phyloP scores from a whole-genome alignment of 2,113 vertebrate genomes.

The Hippoglossus stenolepis region DNA sequence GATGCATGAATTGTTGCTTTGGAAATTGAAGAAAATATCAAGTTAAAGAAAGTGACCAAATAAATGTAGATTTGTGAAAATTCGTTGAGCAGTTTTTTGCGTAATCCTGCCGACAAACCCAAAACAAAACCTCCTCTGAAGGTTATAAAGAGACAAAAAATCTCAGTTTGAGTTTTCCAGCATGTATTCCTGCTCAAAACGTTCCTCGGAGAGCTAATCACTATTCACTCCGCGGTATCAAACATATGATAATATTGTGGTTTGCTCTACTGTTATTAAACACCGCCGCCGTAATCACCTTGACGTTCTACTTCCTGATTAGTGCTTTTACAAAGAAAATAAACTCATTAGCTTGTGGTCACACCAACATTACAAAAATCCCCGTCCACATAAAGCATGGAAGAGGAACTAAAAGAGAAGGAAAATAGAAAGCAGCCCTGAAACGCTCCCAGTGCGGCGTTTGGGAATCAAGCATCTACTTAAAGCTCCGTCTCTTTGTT shows the following conservation, averaged over 20 bases:
- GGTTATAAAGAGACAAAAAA: neutral
- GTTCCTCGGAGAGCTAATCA: constrained; percentile 15
- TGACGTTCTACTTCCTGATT: constrained; percentile 41
- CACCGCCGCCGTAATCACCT: constrained; percentile 9
- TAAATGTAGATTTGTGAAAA: no score
- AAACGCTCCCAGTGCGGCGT: constrained; percentile 24
- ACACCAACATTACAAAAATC: neutral
- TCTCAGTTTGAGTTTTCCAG: neutral
- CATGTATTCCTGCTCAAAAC: constrained; percentile 29
- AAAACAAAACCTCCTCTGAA: neutral
- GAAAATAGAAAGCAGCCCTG: constrained; percentile 18
- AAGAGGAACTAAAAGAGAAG: neutral
- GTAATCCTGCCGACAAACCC: no score
- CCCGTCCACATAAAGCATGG: constrained; percentile 35
- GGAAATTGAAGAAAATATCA: no score
- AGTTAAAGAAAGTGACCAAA: no score
- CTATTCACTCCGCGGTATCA: constrained; percentile 5
- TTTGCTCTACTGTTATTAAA: constrained; percentile 14
- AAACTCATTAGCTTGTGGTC: constrained; percentile 43
- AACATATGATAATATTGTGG: constrained; percentile 19
- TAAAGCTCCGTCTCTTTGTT: constrained; percentile 51
- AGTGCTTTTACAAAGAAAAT: constrained; percentile 36
- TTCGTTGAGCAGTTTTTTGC: no score
- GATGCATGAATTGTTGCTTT: no score
- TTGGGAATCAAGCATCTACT: constrained; percentile 67